Evolutionary conservation across 2,888 invertebrate species (phyloP), one percentile per base, ranked within the genome.

Genomic region (Lapara coniferarum): DNA sequence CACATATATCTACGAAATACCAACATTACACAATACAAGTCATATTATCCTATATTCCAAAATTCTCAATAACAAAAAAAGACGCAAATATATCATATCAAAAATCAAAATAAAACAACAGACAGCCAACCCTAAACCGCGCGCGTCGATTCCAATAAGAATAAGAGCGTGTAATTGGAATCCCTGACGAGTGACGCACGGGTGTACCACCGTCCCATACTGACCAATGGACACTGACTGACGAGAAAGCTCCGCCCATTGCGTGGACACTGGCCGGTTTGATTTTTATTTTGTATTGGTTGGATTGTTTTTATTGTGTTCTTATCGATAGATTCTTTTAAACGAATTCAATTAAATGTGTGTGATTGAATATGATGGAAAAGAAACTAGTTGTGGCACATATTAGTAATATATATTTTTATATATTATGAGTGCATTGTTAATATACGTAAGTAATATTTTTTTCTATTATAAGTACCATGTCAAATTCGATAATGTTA

Each of bases 221-320:
- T 87, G 89, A 87, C 90, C 90, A 89, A 89, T 90, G 86, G 86
- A 79, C 84, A 84, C 78, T 76, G 66, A 71, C 71, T 69, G 19
- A 63, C 69, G 51, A 69, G 51, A n/a, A 72, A 71, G 81, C 88
- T 83, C 81, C 87, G 82, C 89, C 88, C 78, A 75, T 69, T 58
- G 70, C 72, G 78, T 84, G 88, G 88, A 85, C 89, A 85, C 66
- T 81, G 85, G 85, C 77, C 82, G 80, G 71, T 73, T 59, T 57
- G 56, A 53, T 57, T 71, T 71, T 73, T 46, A 55, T 16, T 66
- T n/a, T 37, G 57, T 69, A 7, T 63, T 46, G 13, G 46, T 16
- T 16, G 44, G 49, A 57, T 69, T 70, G 14, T 66, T 59, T 55
- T 53, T 53, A 68, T 51, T 59, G 57, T 14, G 19, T 25, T n/a